These are phyloP conservation scores for Priocnemis perturbator DNA, from an alignment of 2,888 invertebrate species.

Conservation along the genomic window DNA sequence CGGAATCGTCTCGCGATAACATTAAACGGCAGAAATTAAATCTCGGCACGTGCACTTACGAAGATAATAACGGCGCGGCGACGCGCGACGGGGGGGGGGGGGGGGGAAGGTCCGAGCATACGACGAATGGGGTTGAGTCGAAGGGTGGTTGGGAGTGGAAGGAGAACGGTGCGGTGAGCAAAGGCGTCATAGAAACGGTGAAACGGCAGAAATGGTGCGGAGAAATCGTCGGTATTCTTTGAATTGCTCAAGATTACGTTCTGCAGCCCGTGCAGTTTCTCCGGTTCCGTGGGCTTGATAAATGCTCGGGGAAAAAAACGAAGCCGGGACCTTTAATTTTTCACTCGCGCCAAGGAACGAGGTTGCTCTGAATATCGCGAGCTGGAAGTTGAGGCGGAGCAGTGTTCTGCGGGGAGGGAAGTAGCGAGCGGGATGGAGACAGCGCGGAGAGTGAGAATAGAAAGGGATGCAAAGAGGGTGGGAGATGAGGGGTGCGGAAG, in stretches of 20 bases:
- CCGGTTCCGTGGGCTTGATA: slow-evolving; percentile 62
- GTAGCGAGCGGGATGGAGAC: slow-evolving; percentile 1
- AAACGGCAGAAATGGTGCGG: slow-evolving; percentile 43
- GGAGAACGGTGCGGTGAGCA: background rate
- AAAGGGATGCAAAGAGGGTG: no score
- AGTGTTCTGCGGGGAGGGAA: slow-evolving; percentile 12
- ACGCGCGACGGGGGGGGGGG: no score
- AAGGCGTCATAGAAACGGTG: slow-evolving; percentile 37
- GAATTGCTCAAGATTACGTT: slow-evolving; percentile 70
- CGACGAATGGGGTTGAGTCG: no score
- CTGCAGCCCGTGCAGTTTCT: slow-evolving; percentile 66
- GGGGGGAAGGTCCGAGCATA: no score
- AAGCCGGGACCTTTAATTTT: slow-evolving; percentile 63
- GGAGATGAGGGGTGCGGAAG: background rate
- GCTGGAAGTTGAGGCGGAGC: background rate
- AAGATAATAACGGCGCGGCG: no score
- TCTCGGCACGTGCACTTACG: no score
- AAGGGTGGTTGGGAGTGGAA: background rate
- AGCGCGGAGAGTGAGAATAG: background rate
- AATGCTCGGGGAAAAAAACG: slow-evolving; percentile 61
- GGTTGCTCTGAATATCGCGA: slow-evolving; percentile 44
- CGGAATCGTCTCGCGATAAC: no score
- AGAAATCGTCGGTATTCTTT: slow-evolving; percentile 60
- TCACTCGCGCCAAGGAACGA: slow-evolving; percentile 48
- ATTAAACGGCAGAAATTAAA: no score